phyloP scores from a whole-genome alignment of 2,888 invertebrate species.

The Odontothrips loti region DNA sequence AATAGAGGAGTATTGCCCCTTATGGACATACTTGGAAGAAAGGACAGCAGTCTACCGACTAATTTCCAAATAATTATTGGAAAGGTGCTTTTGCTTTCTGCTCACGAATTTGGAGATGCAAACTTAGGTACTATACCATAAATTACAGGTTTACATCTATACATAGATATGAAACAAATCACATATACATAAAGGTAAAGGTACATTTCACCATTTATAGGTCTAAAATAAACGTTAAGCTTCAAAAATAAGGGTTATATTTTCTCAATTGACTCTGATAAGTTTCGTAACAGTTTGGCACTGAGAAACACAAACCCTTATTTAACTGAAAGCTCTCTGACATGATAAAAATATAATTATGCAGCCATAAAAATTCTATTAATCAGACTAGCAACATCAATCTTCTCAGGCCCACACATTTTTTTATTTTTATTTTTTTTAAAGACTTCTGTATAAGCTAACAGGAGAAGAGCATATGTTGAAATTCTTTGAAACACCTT shows the following conservation, averaged over 20 bases:
- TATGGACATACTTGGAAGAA: too few relatives aligned
- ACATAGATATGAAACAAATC: conserved; percentile 27
- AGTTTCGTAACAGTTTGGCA: conserved; percentile 22
- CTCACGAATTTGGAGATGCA: neutral
- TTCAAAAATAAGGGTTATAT: conserved; percentile 22
- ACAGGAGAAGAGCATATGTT: too few relatives aligned
- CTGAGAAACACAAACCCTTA: conserved; percentile 4
- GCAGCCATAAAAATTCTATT: conserved; percentile 22
- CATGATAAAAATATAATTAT: conserved; percentile 14
- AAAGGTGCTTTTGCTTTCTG: neutral
- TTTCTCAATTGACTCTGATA: conserved; percentile 28
- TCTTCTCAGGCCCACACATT: neutral
- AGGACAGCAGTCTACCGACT: too few relatives aligned
- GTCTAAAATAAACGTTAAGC: neutral
- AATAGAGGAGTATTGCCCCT: too few relatives aligned
- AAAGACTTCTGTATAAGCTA: too few relatives aligned
- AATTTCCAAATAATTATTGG: neutral
- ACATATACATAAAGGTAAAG: neutral
- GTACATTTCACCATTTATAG: conserved; percentile 15
- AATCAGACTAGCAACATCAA: conserved; percentile 20
- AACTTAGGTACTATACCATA: neutral
- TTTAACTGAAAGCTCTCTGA: neutral
- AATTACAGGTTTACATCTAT: neutral
- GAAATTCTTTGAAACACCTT: too few relatives aligned
- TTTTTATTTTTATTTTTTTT: conserved; percentile 13